These are phyloP conservation scores for Cephonodes hylas DNA, from an alignment of 2,888 invertebrate genomes.

Conservation along the genomic window DNA sequence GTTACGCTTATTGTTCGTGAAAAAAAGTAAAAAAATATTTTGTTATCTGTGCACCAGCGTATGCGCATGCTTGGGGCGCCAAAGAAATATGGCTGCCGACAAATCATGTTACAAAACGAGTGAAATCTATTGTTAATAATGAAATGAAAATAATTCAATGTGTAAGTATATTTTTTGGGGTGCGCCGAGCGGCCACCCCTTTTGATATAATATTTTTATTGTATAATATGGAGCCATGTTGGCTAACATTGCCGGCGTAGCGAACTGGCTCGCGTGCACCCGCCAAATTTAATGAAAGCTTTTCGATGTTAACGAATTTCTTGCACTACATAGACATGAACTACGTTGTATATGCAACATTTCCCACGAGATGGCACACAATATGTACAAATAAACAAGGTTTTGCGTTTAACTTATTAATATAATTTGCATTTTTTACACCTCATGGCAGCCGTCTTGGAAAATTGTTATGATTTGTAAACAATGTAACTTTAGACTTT, in stretches of 20 bases:
- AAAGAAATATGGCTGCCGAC: constrained; percentile 72
- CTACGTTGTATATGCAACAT: background rate
- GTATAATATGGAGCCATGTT: constrained; percentile 57
- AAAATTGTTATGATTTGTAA: background rate
- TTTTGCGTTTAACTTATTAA: background rate
- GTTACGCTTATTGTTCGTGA: constrained; percentile 55
- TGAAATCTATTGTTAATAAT: constrained; percentile 79
- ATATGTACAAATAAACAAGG: background rate
- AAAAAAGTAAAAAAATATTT: constrained; percentile 28
- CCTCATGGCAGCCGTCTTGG: background rate
- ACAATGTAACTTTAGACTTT: background rate
- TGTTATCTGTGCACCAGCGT: constrained; percentile 31
- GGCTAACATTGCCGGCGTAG: constrained; percentile 69
- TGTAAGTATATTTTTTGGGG: constrained; percentile 52
- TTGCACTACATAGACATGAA: background rate
- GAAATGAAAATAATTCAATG: constrained; percentile 73
- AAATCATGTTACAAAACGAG: constrained; percentile 80
- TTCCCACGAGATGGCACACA: constrained; percentile 1
- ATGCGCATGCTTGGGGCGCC: constrained; percentile 41
- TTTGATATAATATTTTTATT: constrained; percentile 32
- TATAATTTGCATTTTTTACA: background rate
- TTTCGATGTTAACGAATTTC: background rate
- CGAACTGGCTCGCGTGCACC: constrained; percentile 37
- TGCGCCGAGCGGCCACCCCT: constrained; percentile 47
- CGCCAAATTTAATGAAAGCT: background rate